Conservation (phyloP, 2,113 vertebrate species). For the Taurulus bubalis region DNA sequence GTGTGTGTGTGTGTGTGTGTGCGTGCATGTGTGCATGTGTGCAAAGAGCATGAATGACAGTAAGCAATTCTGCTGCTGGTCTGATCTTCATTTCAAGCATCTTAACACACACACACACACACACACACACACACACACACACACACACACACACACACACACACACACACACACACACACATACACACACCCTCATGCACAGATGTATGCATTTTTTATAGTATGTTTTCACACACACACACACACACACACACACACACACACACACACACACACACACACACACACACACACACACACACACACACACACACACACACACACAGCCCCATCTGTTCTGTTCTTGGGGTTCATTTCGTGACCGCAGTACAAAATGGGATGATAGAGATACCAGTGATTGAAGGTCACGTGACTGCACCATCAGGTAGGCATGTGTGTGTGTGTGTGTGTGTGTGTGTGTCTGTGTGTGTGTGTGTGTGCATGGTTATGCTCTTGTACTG, state of each 20-base stretch:
- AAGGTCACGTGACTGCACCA: conserved; percentile 66
- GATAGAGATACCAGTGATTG: conserved; percentile 63
- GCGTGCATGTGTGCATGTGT: conserved; percentile 14
- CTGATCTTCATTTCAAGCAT: conserved; percentile 74
- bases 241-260: conserved; percentile 28
- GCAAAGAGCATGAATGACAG: conserved; percentile 71
- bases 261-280: conserved; percentile 18
- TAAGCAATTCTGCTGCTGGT: conserved; percentile 74
- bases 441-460: not conserved
- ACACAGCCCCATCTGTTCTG: conserved; percentile 68
- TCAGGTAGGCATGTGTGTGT: conserved; percentile 61
- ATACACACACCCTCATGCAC: conserved; percentile 14
- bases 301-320: conserved; percentile 20
- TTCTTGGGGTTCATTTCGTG: conserved; percentile 65
- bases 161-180: not conserved
- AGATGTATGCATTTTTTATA: conserved; percentile 1
- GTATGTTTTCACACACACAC: not conserved
- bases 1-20: conserved; percentile 5
- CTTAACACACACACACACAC: conserved; percentile 46
- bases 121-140: conserved; percentile 3
- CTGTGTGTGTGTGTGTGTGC: not conserved
- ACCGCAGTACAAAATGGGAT: conserved; percentile 63
- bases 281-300: conserved; percentile 12
- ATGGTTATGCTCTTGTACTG: not conserved
- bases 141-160: conserved; percentile 3